Conservation (phyloP, 2,797 vertebrate species). For the Chaetophractus vellerosus region DNA sequence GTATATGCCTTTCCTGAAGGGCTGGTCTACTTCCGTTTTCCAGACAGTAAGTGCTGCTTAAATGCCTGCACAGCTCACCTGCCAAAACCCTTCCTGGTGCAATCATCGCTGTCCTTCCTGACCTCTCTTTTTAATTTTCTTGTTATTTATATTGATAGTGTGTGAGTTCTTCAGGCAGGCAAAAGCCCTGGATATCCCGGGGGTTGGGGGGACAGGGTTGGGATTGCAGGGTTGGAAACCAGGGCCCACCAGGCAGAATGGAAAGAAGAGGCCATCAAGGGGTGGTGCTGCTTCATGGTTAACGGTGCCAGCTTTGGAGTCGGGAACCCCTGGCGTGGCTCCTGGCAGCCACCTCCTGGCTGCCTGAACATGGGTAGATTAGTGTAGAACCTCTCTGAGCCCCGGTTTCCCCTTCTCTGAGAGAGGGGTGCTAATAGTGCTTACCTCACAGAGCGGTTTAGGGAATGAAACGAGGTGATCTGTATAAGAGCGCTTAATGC, state of each 20-base stretch:
- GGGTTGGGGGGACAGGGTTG: neutral
- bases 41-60: neutral
- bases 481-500: neutral
- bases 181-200: neutral
- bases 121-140: slow-evolving; percentile 31
- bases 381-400: neutral
- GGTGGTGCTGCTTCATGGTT: neutral
- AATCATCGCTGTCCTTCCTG: neutral
- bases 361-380: neutral
- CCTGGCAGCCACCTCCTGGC: neutral
- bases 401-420: slow-evolving; percentile 32
- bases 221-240: neutral
- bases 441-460: neutral
- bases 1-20: neutral
- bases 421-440: neutral
- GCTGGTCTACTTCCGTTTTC: slow-evolving; percentile 16
- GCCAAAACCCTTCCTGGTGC: neutral
- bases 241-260: neutral
- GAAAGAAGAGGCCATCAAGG: neutral
- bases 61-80: neutral
- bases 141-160: slow-evolving; percentile 10
- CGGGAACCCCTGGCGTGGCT: neutral
- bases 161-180: neutral
- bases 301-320: neutral
- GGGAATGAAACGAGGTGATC: neutral